Evolutionary conservation across 2,888 invertebrate genomes (phyloP), one percentile per base, ranked within the genome.

Genomic region (Neoaliturus tenellus): DNA sequence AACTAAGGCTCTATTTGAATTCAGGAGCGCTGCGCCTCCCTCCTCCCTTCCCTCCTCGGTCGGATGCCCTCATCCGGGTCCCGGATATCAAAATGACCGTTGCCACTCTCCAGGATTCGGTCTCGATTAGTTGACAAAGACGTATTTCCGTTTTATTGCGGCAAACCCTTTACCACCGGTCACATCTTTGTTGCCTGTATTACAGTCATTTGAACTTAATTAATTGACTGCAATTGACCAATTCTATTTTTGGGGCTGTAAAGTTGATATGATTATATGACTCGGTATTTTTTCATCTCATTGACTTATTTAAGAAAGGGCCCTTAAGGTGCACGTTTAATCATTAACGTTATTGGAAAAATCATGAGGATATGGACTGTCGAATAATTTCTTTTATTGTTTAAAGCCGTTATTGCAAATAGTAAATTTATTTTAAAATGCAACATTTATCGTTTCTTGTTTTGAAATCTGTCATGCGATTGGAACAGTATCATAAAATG

Each of bases 11-110:
- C 71, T 23, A 71, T 75, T 75, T 75, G 75, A 75, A 75, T 75
- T 44, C 75, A 75, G 20, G 71, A 48, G 75, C 75, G 48, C 17
- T 41, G 28, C 28, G 6, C n/a, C n/a, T 14, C 75, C 31, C 25
- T 20, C 71, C 35, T 35, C 20, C 41, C 44, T 20, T n/a, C 75
- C 75, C 17, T 28, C 48, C 75, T 3, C 20, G 23, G n/a, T 10
- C 5, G 20, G 6, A 35, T 39, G 20, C 71, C 39, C 71, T 39
- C 41, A 10, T n/a, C 39, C 14, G n/a, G 44, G 28, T 17, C 48
- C 75, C 75, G 44, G 75, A 75, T 44, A 75, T 75, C 75, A 44
- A 75, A 44, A 75, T 75, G 44, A 17, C 75, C 75, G 48, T 75
- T 44, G 39, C 14, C 35, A 12, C 73, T 73, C 73, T 8, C 23